phyloP scores from a whole-genome alignment of 2,113 vertebrate genomes.

The Hydrochoerus hydrochaeris region DNA sequence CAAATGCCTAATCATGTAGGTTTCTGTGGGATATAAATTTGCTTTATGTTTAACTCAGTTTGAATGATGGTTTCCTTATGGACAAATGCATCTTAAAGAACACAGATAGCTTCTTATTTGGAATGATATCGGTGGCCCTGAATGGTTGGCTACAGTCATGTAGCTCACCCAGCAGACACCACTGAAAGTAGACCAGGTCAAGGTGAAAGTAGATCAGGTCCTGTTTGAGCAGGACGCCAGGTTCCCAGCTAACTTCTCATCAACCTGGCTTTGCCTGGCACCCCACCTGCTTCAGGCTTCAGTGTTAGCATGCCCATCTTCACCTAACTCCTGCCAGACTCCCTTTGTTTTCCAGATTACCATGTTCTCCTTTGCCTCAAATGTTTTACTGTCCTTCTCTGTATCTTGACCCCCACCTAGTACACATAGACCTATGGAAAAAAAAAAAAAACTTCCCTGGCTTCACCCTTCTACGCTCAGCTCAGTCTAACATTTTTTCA shows the following conservation, averaged over 20 bases:
- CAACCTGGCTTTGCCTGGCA: neutral
- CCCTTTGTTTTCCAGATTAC: neutral
- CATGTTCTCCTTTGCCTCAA: neutral
- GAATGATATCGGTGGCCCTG: neutral
- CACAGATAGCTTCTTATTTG: neutral
- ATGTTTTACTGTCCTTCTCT: neutral
- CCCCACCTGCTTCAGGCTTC: neutral
- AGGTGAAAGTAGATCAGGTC: no score
- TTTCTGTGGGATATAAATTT: neutral
- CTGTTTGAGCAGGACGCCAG: no score
- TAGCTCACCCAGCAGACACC: neutral
- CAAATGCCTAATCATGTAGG: neutral
- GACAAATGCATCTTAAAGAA: neutral
- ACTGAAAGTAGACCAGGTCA: no score
- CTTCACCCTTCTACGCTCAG: neutral
- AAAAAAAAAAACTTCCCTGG: neutral
- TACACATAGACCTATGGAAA: neutral
- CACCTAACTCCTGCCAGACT: neutral
- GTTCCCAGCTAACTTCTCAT: neutral
- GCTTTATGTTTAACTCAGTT: neutral
- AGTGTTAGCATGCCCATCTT: neutral
- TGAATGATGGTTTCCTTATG: neutral
- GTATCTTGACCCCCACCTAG: rapidly evolving
- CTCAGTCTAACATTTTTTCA: neutral
- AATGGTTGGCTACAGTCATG: neutral